Base-by-base conservation (phyloP, 1,140 invertebrate genomes). In the Micrasema minimum region DNA sequence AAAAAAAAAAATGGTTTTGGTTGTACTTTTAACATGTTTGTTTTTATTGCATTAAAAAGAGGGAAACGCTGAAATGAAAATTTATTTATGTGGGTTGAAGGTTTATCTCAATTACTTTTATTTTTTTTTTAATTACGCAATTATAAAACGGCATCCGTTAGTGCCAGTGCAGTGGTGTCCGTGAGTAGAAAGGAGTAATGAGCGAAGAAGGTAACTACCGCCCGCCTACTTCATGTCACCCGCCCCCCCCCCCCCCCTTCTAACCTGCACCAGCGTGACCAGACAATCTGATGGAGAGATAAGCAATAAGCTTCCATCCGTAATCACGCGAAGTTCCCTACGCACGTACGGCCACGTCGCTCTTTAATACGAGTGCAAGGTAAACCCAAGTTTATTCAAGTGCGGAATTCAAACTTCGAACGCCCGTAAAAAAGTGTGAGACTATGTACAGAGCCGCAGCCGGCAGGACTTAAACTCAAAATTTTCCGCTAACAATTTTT, bases 341-440 rank as follows among this genome's bases (percentile, higher is more conserved):
- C 51, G 51, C 51, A 55, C 51, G 51, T 55, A 31, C 51, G 51
- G 23, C 16, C 51, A 55, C 51, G 23, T 22, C 14, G 51, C 51
- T 55, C 6, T 55, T 35, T 14, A 22, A 20, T 26, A 22, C 23
- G 50, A 48, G 14, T 48, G 46, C 46, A 48, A 48, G 20, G 46
- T 20, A 16, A 48, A 16, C 20, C 20, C 46, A 10, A 20, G 16
- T 4, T 31, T 31, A 7, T 31, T 31, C 26, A 31, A 31, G 26
- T 7, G 26, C 26, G 26, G 26, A 31, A 31, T 31, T 31, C 26
- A 31, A 31, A 31, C 26, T 7, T 31, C 26, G n/a, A 31, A 31
- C 26, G 26, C 26, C 26, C 26, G 7, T 31, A 31, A 31, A 31
- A 31, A 4, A 4, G 26, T 31, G 7, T 31, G 2, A 31, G 7